Evolutionary conservation across 2,888 invertebrate genomes (phyloP).

Genomic region (Griposia aprilina): DNA sequence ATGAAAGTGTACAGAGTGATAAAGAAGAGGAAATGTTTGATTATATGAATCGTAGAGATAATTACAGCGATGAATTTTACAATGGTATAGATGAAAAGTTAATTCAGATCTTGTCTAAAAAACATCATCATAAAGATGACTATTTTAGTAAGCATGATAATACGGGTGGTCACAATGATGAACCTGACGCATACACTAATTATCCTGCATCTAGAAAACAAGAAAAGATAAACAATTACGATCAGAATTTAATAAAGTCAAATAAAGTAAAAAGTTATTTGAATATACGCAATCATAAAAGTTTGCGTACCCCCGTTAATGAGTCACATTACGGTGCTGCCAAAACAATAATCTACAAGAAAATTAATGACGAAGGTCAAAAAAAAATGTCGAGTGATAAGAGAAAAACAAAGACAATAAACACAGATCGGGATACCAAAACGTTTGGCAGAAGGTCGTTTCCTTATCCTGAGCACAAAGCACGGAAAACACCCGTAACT

Average conservation of each 20-base stretch:
- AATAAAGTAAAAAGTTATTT: neutral
- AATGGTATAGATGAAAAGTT: conserved; percentile 35
- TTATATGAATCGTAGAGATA: conserved; percentile 15
- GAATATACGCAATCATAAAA: neutral
- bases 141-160: conserved; percentile 15
- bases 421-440: conserved; percentile 10
- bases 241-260: neutral
- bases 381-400: neutral
- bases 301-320: neutral
- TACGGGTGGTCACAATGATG: neutral
- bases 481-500: neutral
- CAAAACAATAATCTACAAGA: neutral
- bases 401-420: neutral
- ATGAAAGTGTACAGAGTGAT: conserved; percentile 3
- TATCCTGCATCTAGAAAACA: conserved; percentile 39
- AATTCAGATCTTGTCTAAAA: conserved; percentile 32
- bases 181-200: neutral
- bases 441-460: neutral
- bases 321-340: neutral
- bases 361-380: neutral
- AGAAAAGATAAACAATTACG: conserved; percentile 29
- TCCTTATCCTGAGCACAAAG: neutral
- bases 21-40: conserved; percentile 5
- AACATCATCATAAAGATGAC: conserved; percentile 6
- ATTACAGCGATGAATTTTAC: conserved; percentile 13